Conservation (phyloP, 1,140 invertebrate genomes). For the Eurosta solidaginis region DNA sequence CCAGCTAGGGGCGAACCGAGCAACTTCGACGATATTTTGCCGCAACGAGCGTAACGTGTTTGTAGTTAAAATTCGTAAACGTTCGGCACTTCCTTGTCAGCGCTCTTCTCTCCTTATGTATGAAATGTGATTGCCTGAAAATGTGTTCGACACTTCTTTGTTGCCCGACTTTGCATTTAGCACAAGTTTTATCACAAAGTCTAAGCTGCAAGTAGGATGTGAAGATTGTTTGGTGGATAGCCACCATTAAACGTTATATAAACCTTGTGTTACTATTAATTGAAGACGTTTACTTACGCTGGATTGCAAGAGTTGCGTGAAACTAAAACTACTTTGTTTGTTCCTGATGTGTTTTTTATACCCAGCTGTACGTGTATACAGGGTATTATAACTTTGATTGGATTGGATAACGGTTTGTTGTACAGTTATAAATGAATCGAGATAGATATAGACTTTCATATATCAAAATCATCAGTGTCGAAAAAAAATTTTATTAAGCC, state of each 20-base stretch:
- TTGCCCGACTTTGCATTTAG: neutral
- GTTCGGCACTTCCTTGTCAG: neutral
- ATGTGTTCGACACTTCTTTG: neutral
- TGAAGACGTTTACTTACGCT: neutral
- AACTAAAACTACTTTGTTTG: neutral
- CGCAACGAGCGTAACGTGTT: neutral
- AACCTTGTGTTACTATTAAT: conserved; percentile 7
- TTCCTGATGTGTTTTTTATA: no score
- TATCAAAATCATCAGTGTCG: no score
- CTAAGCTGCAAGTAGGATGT: neutral
- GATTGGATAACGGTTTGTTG: no score
- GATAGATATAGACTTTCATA: no score
- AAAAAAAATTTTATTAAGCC: no score
- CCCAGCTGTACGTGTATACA: no score
- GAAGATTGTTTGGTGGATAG: neutral
- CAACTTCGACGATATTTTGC: neutral
- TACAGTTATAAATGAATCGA: no score
- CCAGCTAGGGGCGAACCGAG: neutral
- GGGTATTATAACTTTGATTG: no score
- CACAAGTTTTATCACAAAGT: conserved; percentile 3
- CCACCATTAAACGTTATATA: neutral
- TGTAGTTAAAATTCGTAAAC: no score
- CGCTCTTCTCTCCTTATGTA: neutral
- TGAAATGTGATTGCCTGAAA: neutral
- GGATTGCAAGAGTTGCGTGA: neutral